Evolutionary conservation across 2,797 vertebrate species (phyloP).

Genomic region (Hipposideros larvatus): DNA sequence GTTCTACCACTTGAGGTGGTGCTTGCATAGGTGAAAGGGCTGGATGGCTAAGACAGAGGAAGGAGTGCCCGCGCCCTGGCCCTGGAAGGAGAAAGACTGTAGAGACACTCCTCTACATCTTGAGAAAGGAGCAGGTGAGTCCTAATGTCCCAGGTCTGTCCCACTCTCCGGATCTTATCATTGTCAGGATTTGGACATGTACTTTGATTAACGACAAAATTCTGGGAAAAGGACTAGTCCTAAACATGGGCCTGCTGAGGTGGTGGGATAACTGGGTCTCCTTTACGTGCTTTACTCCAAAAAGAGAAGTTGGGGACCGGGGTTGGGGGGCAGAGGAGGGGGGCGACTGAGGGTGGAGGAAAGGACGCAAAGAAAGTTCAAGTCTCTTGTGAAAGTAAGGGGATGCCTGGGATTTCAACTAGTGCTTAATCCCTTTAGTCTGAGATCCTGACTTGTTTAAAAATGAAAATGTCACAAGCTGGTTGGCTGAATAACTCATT

Average conservation of each 20-base stretch:
- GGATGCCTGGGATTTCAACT: background rate
- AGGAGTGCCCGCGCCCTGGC: too few species aligned
- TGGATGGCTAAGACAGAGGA: background rate
- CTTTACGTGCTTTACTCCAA: background rate
- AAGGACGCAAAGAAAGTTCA: background rate
- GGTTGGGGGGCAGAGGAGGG: background rate
- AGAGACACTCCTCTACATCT: background rate
- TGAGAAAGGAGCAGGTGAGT: background rate
- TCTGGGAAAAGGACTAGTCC: background rate
- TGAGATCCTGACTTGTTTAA: background rate
- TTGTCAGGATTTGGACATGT: background rate
- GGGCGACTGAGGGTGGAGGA: background rate
- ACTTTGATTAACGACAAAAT: background rate
- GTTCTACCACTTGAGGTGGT: background rate
- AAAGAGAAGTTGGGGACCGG: background rate
- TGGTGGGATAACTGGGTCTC: background rate
- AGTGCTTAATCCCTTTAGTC: background rate
- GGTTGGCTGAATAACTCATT: background rate
- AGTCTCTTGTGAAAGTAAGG: background rate
- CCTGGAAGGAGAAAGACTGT: rapidly evolving
- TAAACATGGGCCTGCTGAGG: background rate
- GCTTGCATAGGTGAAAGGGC: background rate
- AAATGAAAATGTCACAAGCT: background rate
- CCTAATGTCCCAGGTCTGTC: background rate
- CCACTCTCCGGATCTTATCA: background rate